These are phyloP conservation scores for Montifringilla adamsi DNA, from an alignment of 2,113 vertebrate species.

Conservation along the genomic window DNA sequence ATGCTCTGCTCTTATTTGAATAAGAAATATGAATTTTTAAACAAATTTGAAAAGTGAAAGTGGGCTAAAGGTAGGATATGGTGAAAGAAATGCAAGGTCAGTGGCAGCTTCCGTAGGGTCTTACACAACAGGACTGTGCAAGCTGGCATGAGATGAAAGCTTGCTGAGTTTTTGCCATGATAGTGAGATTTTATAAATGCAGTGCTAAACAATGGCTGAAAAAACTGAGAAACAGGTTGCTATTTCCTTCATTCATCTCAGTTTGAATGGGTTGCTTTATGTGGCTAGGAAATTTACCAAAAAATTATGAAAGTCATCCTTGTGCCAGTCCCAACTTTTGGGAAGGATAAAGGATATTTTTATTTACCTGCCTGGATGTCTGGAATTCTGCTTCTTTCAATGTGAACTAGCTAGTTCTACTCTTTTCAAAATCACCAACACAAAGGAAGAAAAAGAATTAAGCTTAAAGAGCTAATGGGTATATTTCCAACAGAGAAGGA, in stretches of 20 bases:
- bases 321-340: background rate
- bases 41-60: background rate
- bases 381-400: background rate
- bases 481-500: background rate
- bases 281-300: background rate
- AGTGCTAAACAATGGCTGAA: background rate
- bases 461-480: background rate
- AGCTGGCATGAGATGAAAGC: slow-evolving; percentile 7
- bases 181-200: background rate
- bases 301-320: background rate
- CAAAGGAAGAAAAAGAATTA: background rate
- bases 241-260: background rate
- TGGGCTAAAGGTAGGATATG: slow-evolving; percentile 37
- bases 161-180: background rate
- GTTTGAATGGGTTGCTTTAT: background rate
- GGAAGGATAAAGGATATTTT: background rate
- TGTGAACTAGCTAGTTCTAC: background rate
- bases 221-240: background rate
- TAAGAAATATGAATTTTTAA: slow-evolving; percentile 5
- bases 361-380: background rate
- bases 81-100: slow-evolving; percentile 13
- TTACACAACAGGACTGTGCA: slow-evolving; percentile 15
- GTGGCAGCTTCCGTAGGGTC: background rate
- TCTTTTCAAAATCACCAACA: background rate
- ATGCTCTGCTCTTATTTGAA: background rate